Base-by-base conservation (phyloP, 2,113 vertebrate genomes). In the Fulmarus glacialis region DNA sequence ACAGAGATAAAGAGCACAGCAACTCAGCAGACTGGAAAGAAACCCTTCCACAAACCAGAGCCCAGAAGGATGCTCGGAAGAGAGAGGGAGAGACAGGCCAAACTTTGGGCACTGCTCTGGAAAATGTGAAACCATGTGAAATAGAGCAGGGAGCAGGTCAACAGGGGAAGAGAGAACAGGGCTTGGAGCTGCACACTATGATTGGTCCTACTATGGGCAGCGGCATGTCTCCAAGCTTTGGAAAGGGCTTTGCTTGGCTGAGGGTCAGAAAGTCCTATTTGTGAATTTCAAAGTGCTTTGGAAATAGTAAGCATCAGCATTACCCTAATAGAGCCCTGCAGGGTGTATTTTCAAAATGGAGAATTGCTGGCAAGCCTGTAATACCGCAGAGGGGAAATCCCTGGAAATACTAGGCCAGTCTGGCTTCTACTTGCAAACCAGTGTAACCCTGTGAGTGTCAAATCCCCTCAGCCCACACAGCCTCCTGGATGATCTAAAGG, bases 341-440 rank as follows among this genome's bases (percentile, higher is more conserved):
- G 95, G 91, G 40, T 73, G 8, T 68, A 48, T 87, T 94, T 96
- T 89, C 91, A 93, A 93, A 75, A 64, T 4, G 26, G 60, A 72
- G 77, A 79, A 64, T 75, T 89, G 78, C 87, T 91, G 89, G 83
- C 73, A 89, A 94, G 87, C 89, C 66, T 93, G 73, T 58, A 87
- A 78, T 60, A 87, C 78, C 53, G 0, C 73, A 89, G 85, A 90
- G 81, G 89, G 91, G 73, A 96, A 97, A 93, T 72, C 91, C 95
- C 93, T 85, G 70, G 62, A 92, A 87, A 84, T 43, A 79, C 43
- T 47, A 83, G 92, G 91, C 45, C 66, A 80, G 70, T 43, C 74
- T 93, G 90, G 45, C 77, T 87, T 71, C 86, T 78, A 21, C 53
- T 78, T 50, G n/a, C 32, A 71, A 86, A 55, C 47, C 70, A 43